Percentiles rank a stretch among this genome's conserved stretches.
Conservation (phyloP, 2,888 invertebrate genomes). For the Spilarctia lutea region DNA sequence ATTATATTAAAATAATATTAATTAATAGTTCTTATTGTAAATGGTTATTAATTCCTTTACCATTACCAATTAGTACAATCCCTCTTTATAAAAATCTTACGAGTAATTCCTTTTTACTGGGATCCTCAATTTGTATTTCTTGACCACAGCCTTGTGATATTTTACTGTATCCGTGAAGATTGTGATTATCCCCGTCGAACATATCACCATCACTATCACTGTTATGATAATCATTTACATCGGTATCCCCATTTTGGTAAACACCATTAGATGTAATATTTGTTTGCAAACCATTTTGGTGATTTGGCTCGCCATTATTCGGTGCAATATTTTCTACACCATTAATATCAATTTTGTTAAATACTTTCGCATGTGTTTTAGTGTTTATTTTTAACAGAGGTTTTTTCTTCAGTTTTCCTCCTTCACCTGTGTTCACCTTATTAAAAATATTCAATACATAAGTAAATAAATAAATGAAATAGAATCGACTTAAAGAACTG, state of each 20-base stretch:
- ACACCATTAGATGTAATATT: slow-evolving; percentile 6
- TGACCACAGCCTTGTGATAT: slow-evolving; percentile 73
- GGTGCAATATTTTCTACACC: slow-evolving; percentile 24
- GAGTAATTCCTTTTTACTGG: slow-evolving; percentile 73
- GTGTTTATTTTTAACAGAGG: slow-evolving; percentile 42
- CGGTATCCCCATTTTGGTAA: slow-evolving; percentile 3
- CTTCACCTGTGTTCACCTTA: slow-evolving; percentile 14
- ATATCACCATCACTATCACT: slow-evolving; percentile 39
- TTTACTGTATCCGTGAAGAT: slow-evolving; percentile 75
- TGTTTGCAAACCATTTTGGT: slow-evolving; percentile 13
- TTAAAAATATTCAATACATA: not conserved
- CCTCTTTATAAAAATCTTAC: slow-evolving; percentile 62
- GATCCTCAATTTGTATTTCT: slow-evolving; percentile 76
- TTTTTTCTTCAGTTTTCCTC: slow-evolving; percentile 28
- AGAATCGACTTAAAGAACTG: no score
- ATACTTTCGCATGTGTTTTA: slow-evolving; percentile 16
- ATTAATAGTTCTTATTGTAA: no score
- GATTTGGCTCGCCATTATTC: slow-evolving; percentile 26
- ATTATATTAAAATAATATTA: no score
- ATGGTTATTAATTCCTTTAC: slow-evolving; percentile 19
- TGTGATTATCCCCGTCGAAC: slow-evolving; percentile 52
- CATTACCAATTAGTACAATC: slow-evolving; percentile 10
- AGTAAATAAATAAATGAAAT: not conserved
- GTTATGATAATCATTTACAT: slow-evolving; percentile 26
- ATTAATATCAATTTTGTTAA: slow-evolving; percentile 10